Evolutionary conservation across 1,140 invertebrate species (phyloP), one percentile per base, ranked within the genome.

Genomic region (Leptinotarsa lineolata): DNA sequence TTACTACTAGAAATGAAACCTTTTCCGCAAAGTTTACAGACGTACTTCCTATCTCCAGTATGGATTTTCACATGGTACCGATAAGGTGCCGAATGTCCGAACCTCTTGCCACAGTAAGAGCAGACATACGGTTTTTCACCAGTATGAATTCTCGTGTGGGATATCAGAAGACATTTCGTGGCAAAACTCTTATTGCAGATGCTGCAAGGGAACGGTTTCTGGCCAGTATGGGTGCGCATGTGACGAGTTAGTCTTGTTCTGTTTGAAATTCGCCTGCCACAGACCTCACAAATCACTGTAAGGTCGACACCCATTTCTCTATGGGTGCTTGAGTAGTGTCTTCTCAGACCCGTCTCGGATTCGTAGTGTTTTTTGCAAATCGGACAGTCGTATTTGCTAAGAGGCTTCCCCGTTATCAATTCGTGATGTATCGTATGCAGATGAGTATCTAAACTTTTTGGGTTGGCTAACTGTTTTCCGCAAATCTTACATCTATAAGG

Each of bases 241-340:
- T 94, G 93, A 16, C 92, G 92, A 70, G 92, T 89, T 65, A 92
- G 84, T 69, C 91, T 90, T 65, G 91, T 90, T 1, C 88, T 86
- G 54, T 87, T 89, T 44, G 89, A 89, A 64, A 96, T 89, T 71
- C 91, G 89, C 85, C 96, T 95, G 21, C 89, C 90, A 83, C 94
- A 94, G 24, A 92, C 88, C 76, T 90, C 88, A 83, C 91, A 92
- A 0, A 72, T 60, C 30, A 74, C 24, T 21, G 64, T 70, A 15
- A 68, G 18, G 59, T 73, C 67, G 12, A 66, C 66, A n/a, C 65
- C 75, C 15, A 70, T 72, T 66, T 65, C n/a, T 16, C 71, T 72
- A 70, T 81, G 79, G 13, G 68, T 73, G 54, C 77, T 78, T 3
- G 64, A 67, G 45, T 77, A 77, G 65, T 81, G 79, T n/a, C 79